phyloP scores from a whole-genome alignment of 2,113 vertebrate species.

The Megatriorchis doriae region DNA sequence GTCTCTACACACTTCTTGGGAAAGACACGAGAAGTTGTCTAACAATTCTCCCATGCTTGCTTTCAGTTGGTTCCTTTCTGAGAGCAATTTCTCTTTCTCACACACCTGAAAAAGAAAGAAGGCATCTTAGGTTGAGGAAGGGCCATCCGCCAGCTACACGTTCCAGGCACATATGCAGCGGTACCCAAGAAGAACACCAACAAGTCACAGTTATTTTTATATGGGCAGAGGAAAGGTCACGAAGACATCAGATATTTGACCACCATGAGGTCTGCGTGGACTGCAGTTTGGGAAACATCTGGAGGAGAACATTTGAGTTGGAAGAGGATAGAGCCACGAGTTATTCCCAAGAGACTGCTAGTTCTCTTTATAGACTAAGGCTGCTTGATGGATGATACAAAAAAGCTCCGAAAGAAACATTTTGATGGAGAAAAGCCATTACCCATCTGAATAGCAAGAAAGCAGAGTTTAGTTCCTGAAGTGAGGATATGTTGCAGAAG shows the following conservation, averaged over 20 bases:
- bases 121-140: neutral
- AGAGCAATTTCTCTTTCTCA: slow-evolving; percentile 96
- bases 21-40: slow-evolving; percentile 98
- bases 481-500: neutral
- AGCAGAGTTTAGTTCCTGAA: neutral
- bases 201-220: neutral
- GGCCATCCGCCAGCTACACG: neutral
- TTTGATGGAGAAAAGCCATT: neutral
- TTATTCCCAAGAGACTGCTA: neutral
- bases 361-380: neutral
- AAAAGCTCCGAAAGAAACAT: neutral
- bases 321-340: neutral
- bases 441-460: neutral
- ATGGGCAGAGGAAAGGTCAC: neutral
- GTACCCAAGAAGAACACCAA: neutral
- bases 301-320: neutral
- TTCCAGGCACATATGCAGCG: rapidly evolving
- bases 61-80: slow-evolving; percentile 96
- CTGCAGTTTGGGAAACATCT: neutral
- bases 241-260: neutral
- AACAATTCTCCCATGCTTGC: slow-evolving; percentile 96
- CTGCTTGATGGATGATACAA: neutral
- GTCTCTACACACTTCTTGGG: slow-evolving; percentile 96
- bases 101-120: slow-evolving; percentile 80
- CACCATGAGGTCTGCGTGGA: neutral